Base-by-base conservation (phyloP, 2,888 invertebrate species). In the Ormia ochracea region DNA sequence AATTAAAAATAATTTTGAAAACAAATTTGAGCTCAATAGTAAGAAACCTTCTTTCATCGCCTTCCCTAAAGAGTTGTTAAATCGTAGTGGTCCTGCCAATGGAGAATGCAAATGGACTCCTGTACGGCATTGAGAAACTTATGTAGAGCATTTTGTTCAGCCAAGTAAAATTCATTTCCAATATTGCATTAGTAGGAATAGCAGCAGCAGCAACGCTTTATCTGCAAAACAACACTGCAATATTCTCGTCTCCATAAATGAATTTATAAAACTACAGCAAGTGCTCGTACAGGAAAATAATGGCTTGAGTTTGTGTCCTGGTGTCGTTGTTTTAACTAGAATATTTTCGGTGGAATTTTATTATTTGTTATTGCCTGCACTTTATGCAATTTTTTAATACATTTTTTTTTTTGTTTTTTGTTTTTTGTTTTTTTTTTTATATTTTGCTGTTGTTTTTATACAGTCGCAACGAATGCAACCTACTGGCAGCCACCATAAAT, bases 341-440 rank as follows among this genome's bases (percentile, higher is more conserved):
- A 80, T 48, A 66, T 76, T 76, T 56, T 77, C 68, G 80, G 72
- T 56, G 72, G 72, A 68, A 73, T 73, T 76, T 79, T 75, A 66
- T 79, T 69, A 75, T 61, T 79, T 72, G 72, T 80, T 80, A 66
- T 80, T 68, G 76, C 68, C 68, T 76, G 68, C 76, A 72, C 72
- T 76, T 80, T 80, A 76, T 76, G 66, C 50, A 54, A 33, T 48
- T 59, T 52, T 66, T 65, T n/a, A n/a, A 59, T n/a, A 23, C 0
- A 23, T 56, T 19, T 52, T 66, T 56, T 9, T 23, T 9, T 10
- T 36, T 61, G 28, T 48, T 58, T 36, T 36, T 2, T 21, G 9
- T 10, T 17, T 48, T 12, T 48, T 23, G 3, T 48, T 45, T 19
- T 45, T 21, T 17, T 48, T 12, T 48, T 23, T 3, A 23, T 45